Evolutionary conservation across 2,888 invertebrate species (phyloP).

Genomic region (Toxonevra muliebris): DNA sequence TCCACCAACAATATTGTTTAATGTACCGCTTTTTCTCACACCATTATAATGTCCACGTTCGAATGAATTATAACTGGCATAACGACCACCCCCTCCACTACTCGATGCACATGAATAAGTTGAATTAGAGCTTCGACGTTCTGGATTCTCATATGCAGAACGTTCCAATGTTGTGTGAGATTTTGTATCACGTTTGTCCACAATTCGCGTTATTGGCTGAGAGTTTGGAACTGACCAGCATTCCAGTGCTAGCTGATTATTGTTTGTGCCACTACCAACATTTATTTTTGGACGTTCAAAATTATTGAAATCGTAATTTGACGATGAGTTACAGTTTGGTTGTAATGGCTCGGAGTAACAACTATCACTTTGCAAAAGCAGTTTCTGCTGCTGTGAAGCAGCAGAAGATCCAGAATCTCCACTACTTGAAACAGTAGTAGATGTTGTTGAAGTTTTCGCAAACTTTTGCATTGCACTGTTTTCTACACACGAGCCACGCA

Average conservation of each 20-base stretch:
- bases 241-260: slow-evolving; percentile 35
- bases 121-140: slow-evolving; percentile 61
- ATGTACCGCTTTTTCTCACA: slow-evolving; percentile 63
- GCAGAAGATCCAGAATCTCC: slow-evolving; percentile 48
- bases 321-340: slow-evolving; percentile 39
- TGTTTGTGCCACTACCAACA: slow-evolving; percentile 37
- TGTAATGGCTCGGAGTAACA: slow-evolving; percentile 64
- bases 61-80: slow-evolving; percentile 60
- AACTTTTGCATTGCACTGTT: slow-evolving; percentile 43
- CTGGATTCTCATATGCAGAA: slow-evolving; percentile 55
- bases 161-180: slow-evolving; percentile 48
- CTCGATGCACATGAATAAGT: slow-evolving; percentile 59
- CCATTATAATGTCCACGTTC: slow-evolving; percentile 53
- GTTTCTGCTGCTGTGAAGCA: slow-evolving; percentile 53
- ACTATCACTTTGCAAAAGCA: slow-evolving; percentile 56
- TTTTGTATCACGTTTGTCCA: slow-evolving; percentile 43
- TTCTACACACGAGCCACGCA: slow-evolving; percentile 40
- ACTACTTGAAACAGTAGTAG: slow-evolving; percentile 43
- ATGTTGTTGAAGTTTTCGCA: slow-evolving; percentile 43
- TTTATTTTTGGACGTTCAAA: slow-evolving; percentile 71
- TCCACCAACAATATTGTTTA: slow-evolving; percentile 56
- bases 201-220: slow-evolving; percentile 32
- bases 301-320: slow-evolving; percentile 67
- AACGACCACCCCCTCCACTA: slow-evolving; percentile 45
- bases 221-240: slow-evolving; percentile 44